Conservation (phyloP, 2,888 invertebrate genomes). For the Trissolcus japonicus region DNA sequence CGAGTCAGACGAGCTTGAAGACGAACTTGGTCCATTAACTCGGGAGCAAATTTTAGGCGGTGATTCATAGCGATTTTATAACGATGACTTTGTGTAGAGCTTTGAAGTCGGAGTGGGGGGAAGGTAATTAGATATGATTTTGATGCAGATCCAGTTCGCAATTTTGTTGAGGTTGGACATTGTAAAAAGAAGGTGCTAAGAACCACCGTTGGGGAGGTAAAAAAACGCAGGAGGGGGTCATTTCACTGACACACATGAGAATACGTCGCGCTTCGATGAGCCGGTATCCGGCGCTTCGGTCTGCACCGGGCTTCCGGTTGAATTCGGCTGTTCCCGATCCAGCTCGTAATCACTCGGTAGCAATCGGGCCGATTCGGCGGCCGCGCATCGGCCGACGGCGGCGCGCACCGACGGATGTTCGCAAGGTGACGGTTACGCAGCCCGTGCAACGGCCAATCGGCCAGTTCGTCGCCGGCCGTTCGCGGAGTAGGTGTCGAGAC, state of each 20-base stretch:
- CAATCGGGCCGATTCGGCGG: constrained; percentile 60
- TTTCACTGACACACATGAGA: constrained; percentile 21
- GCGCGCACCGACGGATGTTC: constrained; percentile 44
- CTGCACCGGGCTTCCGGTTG: constrained; percentile 65
- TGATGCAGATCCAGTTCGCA: too few relatives aligned
- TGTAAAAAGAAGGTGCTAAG: too few relatives aligned
- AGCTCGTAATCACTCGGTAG: constrained; percentile 64
- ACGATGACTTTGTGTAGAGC: too few relatives aligned
- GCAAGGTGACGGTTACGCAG: constrained; percentile 56
- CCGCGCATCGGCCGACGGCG: constrained; percentile 39
- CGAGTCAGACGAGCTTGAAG: too few relatives aligned
- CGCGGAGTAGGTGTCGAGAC: constrained; percentile 66
- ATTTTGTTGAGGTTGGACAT: too few relatives aligned
- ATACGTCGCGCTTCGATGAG: constrained; percentile 37
- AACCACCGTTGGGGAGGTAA: neutral
- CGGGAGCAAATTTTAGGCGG: too few relatives aligned
- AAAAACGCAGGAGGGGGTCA: constrained; percentile 8
- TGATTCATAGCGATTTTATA: too few relatives aligned
- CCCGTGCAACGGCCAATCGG: constrained; percentile 67
- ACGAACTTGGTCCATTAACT: too few relatives aligned
- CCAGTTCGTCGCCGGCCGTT: constrained; percentile 75
- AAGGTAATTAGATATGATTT: too few relatives aligned
- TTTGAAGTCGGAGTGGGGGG: too few relatives aligned
- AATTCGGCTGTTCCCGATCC: constrained; percentile 65
- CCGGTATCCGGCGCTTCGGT: constrained; percentile 61